Evolutionary conservation across 2,113 vertebrate genomes (phyloP).

Genomic region (Eupsittula cactorum): DNA sequence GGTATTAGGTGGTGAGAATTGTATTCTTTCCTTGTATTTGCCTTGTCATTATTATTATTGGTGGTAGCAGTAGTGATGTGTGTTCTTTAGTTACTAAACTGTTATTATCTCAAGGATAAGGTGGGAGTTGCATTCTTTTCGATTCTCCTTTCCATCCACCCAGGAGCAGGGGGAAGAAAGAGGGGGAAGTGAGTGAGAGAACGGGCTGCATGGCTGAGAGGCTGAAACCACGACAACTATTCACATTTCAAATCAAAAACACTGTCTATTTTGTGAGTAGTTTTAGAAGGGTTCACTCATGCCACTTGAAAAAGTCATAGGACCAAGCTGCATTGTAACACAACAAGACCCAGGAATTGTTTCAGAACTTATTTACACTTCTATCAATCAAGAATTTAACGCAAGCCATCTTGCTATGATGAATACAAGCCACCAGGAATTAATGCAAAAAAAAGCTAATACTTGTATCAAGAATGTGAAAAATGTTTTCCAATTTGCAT

Average conservation of each 20-base stretch:
- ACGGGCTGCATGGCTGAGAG: too few relatives aligned
- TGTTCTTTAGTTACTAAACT: too few relatives aligned
- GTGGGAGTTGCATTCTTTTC: too few relatives aligned
- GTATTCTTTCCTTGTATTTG: too few relatives aligned
- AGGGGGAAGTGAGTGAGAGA: too few relatives aligned
- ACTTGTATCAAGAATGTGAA: neutral
- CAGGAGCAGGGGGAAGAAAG: too few relatives aligned
- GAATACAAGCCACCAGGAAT: neutral
- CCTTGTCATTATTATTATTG: too few relatives aligned
- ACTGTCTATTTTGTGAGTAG: neutral
- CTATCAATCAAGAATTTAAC: neutral
- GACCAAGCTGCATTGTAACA: neutral
- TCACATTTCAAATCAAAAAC: neutral
- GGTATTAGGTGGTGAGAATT: too few relatives aligned
- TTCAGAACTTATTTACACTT: neutral
- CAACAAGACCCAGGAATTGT: neutral
- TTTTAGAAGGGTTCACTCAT: neutral
- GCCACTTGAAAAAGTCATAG: neutral
- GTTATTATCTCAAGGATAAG: too few relatives aligned
- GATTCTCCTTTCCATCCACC: too few relatives aligned
- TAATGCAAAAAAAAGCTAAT: constrained; percentile 12
- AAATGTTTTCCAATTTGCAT: constrained; percentile 21
- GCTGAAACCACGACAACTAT: neutral
- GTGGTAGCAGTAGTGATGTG: too few relatives aligned
- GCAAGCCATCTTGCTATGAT: neutral